A percentile compares a stretch with the other conserved stretches of the same genome.
Conservation (phyloP, 2,888 invertebrate species). For the Parasteatoda lunata region DNA sequence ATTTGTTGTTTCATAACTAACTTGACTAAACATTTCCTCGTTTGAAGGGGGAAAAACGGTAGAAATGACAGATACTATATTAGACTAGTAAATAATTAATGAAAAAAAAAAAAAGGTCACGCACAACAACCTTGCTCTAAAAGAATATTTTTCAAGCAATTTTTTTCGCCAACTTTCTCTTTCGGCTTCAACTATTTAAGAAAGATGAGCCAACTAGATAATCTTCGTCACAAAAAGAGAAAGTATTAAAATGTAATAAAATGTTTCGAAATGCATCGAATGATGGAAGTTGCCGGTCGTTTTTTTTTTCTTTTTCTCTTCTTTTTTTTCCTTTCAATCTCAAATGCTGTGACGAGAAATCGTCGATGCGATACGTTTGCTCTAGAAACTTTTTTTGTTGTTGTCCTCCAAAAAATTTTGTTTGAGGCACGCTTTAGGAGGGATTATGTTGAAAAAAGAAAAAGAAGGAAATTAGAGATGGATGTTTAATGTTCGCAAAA, state of each 20-base stretch:
- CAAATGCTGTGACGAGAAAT: not conserved
- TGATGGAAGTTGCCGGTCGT: too few species aligned
- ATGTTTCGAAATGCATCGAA: not conserved
- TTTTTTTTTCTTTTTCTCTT: not conserved
- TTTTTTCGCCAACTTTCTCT: conserved; percentile 2
- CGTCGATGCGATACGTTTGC: conserved; percentile 36
- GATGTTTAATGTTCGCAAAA: too few species aligned
- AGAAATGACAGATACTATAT: too few species aligned
- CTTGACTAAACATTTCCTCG: too few species aligned
- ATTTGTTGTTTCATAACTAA: too few species aligned
- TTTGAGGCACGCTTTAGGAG: not conserved
- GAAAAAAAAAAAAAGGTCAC: not conserved
- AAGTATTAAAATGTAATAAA: conserved; percentile 6
- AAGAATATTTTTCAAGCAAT: not conserved
- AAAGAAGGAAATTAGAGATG: too few species aligned
- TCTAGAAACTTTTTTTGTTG: conserved; percentile 9
- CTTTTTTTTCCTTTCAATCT: not conserved
- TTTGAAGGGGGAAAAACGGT: too few species aligned
- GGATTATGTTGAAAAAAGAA: too few species aligned
- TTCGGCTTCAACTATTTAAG: conserved; percentile 22
- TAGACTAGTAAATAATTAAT: too few species aligned
- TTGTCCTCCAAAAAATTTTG: not conserved
- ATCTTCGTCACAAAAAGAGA: conserved; percentile 12
- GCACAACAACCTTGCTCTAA: conserved; percentile 27
- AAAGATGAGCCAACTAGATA: conserved; percentile 23